Evolutionary conservation across 2,113 vertebrate genomes (phyloP), one percentile per base, ranked within the genome.

Genomic region (Zapus hudsonius): DNA sequence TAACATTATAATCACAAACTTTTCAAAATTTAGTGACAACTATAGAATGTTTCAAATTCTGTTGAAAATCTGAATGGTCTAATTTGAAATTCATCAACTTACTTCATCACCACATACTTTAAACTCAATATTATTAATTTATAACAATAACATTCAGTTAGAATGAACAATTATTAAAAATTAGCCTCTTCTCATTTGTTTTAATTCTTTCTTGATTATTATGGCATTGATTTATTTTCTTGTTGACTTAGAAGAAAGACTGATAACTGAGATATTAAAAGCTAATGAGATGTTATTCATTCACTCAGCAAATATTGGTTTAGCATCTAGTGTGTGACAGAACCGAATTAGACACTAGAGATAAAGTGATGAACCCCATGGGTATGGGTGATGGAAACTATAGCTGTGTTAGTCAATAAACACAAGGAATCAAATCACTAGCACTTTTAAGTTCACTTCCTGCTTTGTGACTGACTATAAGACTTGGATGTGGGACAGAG

Each of bases 181-280:
- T n/a, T 80, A 79, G 3, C 10, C 40, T 1, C 0, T 29, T 55
- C 29, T 59, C 64, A 88, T 63, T 66, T 29, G 79, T 59, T 88
- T 69, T 89, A 82, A 66, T 52, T 75, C 87, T 38, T 63, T 85
- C 38, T 75, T 70, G 47, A 81, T 89, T 72, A 55, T 44, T 91
- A n/a, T 69, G 22, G 42, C 2, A 36, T 44, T 44, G 10, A 74
- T 66, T 7, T 16, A 15, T 76, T 89, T 57, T 78, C 31, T 91
- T 86, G 42, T 61, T 83, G 67, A 66, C 8, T 86, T 19, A 91
- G 36, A 8, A 61, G 80, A 90, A 79, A 66, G 16, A 66, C 17
- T 83, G 40, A 36, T 40, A 57, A 79, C 13, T 44, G 5, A 69
- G 38, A 13, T 74, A 20, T 61, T 22, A 31, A 33, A 84, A 92